These are phyloP conservation scores for Trissolcus basalis DNA, from an alignment of 1,140 invertebrate genomes.

Conservation along the genomic window DNA sequence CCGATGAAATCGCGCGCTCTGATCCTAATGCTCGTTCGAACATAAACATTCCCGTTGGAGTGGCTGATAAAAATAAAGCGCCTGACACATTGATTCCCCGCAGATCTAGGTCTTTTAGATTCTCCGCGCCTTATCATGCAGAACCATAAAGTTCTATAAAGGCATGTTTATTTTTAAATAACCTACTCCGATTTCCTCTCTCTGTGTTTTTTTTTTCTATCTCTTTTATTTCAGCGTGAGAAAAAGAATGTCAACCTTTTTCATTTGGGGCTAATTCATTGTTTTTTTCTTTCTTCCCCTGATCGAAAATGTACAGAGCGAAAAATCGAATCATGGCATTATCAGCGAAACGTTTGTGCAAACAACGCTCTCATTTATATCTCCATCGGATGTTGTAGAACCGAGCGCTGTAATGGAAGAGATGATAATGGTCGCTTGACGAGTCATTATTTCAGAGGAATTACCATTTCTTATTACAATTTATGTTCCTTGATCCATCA, in stretches of 20 bases:
- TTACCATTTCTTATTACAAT: too few species aligned
- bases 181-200: conserved; percentile 12
- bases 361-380: too few species aligned
- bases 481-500: too few species aligned
- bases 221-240: too few species aligned
- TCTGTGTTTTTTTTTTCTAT: neutral
- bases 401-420: neutral
- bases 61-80: conserved; percentile 32
- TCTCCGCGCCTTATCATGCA: conserved; percentile 25
- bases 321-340: too few species aligned
- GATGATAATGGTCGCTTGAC: conserved; percentile 27
- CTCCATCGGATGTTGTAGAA: too few species aligned
- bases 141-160: conserved; percentile 18
- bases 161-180: conserved; percentile 38
- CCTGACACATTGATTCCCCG: conserved; percentile 11
- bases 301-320: too few species aligned
- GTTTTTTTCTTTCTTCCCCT: too few species aligned
- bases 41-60: conserved; percentile 25
- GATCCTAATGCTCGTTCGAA: conserved; percentile 24
- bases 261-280: too few species aligned
- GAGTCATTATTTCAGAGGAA: neutral
- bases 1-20: conserved; percentile 9
- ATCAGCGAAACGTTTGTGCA: too few species aligned
- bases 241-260: too few species aligned
- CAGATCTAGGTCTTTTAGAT: conserved; percentile 29